Percentiles rank a stretch among this genome's conserved stretches.
Evolutionary conservation across 2,797 vertebrate genomes (phyloP).

Genomic region (Sebastes matsubarae): DNA sequence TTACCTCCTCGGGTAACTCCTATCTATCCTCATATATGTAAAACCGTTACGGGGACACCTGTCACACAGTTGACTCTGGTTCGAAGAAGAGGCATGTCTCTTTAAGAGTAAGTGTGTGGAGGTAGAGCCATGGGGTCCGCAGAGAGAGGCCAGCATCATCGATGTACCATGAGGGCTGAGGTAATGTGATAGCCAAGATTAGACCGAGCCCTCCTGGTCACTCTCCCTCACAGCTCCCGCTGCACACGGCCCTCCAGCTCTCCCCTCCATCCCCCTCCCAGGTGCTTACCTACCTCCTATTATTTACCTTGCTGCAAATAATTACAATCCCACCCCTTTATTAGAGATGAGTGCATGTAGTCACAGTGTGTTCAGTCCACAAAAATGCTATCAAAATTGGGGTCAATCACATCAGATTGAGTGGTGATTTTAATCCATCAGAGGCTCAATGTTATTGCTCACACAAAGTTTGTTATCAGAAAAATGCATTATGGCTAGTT

Average conservation of each 20-base stretch:
- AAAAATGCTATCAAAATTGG: slow-evolving; percentile 40
- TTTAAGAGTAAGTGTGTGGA: slow-evolving; percentile 53
- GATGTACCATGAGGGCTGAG: slow-evolving; percentile 46
- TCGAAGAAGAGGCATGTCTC: slow-evolving; percentile 13
- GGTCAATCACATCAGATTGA: slow-evolving; percentile 50
- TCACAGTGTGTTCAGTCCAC: slow-evolving; percentile 23
- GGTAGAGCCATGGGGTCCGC: slow-evolving; percentile 37
- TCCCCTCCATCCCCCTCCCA: slow-evolving; percentile 28
- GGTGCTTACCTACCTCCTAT: slow-evolving; percentile 41
- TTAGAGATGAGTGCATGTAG: slow-evolving; percentile 38
- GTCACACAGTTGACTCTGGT: not conserved
- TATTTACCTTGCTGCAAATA: slow-evolving; percentile 60
- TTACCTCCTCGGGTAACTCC: not conserved
- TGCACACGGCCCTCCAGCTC: slow-evolving; percentile 35
- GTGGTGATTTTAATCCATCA: slow-evolving; percentile 46
- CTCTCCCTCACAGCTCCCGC: slow-evolving; percentile 22
- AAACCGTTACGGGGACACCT: not conserved
- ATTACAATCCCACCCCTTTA: slow-evolving; percentile 56
- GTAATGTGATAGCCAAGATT: slow-evolving; percentile 66
- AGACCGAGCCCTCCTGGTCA: slow-evolving; percentile 29
- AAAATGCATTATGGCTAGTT: not conserved
- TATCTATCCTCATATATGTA: not conserved
- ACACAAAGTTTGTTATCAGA: not conserved
- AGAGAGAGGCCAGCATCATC: slow-evolving; percentile 45
- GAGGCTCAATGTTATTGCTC: slow-evolving; percentile 1